phyloP scores from a whole-genome alignment of 1,140 invertebrate species.

The Lutraria rhynchaena region DNA sequence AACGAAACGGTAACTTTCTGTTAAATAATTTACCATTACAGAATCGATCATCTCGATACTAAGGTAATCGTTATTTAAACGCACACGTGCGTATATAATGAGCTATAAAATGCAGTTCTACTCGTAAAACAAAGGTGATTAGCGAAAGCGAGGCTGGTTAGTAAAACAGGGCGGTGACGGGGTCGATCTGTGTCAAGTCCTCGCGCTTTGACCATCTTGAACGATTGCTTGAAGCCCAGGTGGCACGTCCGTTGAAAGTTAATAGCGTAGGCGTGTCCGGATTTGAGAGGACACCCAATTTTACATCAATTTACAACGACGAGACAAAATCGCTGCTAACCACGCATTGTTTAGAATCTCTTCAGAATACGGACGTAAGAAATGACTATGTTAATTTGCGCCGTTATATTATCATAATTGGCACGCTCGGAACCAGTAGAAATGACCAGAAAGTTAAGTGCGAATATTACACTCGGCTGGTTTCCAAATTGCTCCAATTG shows the following conservation, averaged over 20 bases:
- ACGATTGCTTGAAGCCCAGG: slow-evolving; percentile 46
- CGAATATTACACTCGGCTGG: too few relatives aligned
- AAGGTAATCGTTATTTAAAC: not conserved
- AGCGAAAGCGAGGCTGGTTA: slow-evolving; percentile 10
- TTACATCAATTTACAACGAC: slow-evolving; percentile 54
- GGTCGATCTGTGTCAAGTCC: slow-evolving; percentile 18
- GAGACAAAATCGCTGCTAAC: slow-evolving; percentile 38
- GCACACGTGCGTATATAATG: slow-evolving; percentile 4
- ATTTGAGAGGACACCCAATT: slow-evolving; percentile 33
- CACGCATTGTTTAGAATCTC: slow-evolving; percentile 23
- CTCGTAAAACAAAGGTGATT: slow-evolving; percentile 28
- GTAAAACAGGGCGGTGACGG: slow-evolving; percentile 10
- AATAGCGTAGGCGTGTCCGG: slow-evolving; percentile 40
- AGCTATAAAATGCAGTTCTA: not conserved
- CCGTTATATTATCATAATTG: slow-evolving; percentile 2
- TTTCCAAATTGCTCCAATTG: too few relatives aligned
- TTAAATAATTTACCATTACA: too few relatives aligned
- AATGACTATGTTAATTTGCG: slow-evolving; percentile 43
- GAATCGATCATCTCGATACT: not conserved
- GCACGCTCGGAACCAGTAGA: not conserved
- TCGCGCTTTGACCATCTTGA: slow-evolving; percentile 28
- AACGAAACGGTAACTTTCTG: too few relatives aligned
- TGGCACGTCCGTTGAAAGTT: slow-evolving; percentile 30
- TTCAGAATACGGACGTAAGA: slow-evolving; percentile 30
- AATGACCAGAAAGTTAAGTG: too few relatives aligned